Evolutionary conservation across 2,113 vertebrate species (phyloP).

Genomic region (Taurulus bubalis): DNA sequence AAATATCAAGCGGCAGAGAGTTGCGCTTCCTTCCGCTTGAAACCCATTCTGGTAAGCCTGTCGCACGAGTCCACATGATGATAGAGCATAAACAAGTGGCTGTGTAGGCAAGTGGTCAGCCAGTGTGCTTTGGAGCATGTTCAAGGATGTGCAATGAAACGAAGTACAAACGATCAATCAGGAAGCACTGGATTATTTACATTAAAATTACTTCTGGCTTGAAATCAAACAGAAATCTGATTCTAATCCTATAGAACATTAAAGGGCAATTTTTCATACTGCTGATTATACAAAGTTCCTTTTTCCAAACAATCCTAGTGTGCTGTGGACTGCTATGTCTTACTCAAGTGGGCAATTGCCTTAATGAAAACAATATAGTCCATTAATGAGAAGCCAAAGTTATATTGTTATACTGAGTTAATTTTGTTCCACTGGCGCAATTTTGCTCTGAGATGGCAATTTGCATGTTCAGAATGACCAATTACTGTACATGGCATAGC

Average conservation of each 20-base stretch:
- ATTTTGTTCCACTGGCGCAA: conserved; percentile 10
- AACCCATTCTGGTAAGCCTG: conserved; percentile 43
- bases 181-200: not conserved
- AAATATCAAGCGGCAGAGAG: conserved; percentile 71
- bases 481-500: conserved; percentile 29
- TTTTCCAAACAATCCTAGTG: not conserved
- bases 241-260: not conserved
- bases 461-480: conserved; percentile 29
- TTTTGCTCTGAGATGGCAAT: conserved; percentile 3
- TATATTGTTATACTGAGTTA: not conserved
- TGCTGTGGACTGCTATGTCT: not conserved
- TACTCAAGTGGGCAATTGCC: not conserved
- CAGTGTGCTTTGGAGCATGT: not conserved
- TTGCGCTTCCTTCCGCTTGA: conserved; percentile 54
- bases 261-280: no score
- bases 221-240: not conserved
- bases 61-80: conserved; percentile 16
- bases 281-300: conserved; percentile 9
- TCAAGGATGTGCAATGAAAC: conserved; percentile 3
- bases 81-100: conserved; percentile 13
- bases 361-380: conserved; percentile 1
- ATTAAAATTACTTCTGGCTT: not conserved
- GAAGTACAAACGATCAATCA: not conserved
- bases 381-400: not conserved
- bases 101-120: conserved; percentile 3